Base-by-base conservation (phyloP, 2,797 vertebrate species). In the Stomatorhinus walkeri region DNA sequence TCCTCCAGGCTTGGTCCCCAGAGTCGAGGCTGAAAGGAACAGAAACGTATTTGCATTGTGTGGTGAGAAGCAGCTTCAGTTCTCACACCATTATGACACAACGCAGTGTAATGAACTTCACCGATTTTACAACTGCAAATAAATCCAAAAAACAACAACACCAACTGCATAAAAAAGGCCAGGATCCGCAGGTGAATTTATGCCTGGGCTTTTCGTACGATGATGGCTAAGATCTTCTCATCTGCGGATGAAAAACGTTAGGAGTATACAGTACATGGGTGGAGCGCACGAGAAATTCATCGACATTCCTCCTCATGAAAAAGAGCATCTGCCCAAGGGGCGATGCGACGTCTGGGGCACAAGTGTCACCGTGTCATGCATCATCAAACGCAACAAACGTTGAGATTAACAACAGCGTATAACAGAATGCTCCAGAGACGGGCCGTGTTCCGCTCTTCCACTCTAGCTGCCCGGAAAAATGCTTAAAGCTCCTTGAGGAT, bases 241-340 rank as follows among this genome's bases (percentile, higher is more conserved):
- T 54, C 85, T 43, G 24, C 7, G 16, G 28, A 52, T 54, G 28
- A 87, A 40, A 40, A 87, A 56, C 12, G 22, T 12, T 52, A 12
- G 43, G 24, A 4, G n/a, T 24, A 7, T 52, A 16, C 56, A 86
- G 3, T 52, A 16, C 56, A 86, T 54, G 88, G 84, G 76, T 88
- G 68, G 87, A 59, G 79, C 36, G 14, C 54, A 12, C 48, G 87
- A 79, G 83, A 87, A 81, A 85, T 85, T 90, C 68, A 88, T 56
- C 81, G 56, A 81, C 79, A 88, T 87, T 88, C 85, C 87, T 81
- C 22, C 88, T 51, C 81, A 88, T 89, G 90, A 87, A 68, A 88
- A 2, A 52, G 59, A 68, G 79, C 61, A 88, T 83, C 87, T 52
- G 87, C 86, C 88, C 72, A 79, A 54, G 87, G 86, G 22, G 76